phyloP scores from a whole-genome alignment of 2,888 invertebrate species.

The Bimastos eiseni region DNA sequence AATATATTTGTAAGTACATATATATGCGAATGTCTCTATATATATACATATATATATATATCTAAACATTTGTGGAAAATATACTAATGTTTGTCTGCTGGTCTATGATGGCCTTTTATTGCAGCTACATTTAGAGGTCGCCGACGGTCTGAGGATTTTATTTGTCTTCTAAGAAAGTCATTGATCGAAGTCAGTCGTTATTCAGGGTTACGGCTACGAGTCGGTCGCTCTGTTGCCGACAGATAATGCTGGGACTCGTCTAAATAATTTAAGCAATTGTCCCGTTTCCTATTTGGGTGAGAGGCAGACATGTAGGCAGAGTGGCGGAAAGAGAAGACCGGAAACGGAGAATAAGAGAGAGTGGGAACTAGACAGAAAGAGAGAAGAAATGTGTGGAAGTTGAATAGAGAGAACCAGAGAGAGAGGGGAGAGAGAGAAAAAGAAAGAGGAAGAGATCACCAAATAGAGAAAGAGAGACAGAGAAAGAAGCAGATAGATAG shows the following conservation, averaged over 20 bases:
- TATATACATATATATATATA: too few species aligned
- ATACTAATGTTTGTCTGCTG: neutral
- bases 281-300: slow-evolving; percentile 1
- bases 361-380: neutral
- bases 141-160: neutral
- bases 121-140: neutral
- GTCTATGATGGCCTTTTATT: neutral
- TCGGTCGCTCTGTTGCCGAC: neutral
- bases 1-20: neutral
- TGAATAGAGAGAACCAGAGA: neutral
- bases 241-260: neutral
- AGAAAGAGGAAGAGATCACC: neutral
- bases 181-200: neutral
- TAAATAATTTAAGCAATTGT: neutral
- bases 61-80: neutral
- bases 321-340: too few species aligned
- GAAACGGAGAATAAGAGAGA: too few species aligned
- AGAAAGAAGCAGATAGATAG: neutral
- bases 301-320: neutral
- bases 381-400: too few species aligned
- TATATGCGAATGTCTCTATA: neutral
- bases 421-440: neutral
- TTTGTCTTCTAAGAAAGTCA: neutral
- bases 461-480: neutral
- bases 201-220: neutral